phyloP scores from a whole-genome alignment of 2,797 vertebrate genomes.

The Molossus alvarezi region DNA sequence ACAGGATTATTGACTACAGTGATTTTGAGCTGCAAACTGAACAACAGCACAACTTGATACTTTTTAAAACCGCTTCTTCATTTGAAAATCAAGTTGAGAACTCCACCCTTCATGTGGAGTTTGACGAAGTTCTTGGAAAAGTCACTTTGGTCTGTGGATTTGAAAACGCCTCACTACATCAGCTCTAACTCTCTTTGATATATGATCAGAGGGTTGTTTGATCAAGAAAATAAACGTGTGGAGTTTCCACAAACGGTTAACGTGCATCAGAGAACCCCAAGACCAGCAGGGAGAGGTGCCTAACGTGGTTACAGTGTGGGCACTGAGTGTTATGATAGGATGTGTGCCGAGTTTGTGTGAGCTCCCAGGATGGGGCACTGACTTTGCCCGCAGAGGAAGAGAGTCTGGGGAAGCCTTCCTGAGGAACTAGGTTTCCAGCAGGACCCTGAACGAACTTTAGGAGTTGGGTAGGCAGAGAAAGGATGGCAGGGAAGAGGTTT shows the following conservation, averaged over 20 bases:
- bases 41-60: not conserved
- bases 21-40: not conserved
- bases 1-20: not conserved
- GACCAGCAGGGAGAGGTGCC: not conserved
- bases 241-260: conserved; percentile 14
- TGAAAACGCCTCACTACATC: not conserved
- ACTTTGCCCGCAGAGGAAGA: not conserved
- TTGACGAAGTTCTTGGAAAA: conserved; percentile 58
- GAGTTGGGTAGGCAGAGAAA: not conserved
- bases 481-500: not conserved
- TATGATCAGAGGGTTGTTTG: conserved; percentile 34
- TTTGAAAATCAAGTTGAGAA: conserved; percentile 58
- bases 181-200: not conserved
- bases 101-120: not conserved
- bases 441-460: not conserved
- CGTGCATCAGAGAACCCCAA: not conserved
- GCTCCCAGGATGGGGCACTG: rapidly evolving
- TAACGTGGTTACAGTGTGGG: rapidly evolving
- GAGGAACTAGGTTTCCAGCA: not conserved
- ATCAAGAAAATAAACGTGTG: conserved; percentile 65
- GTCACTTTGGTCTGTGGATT: not conserved
- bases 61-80: conserved; percentile 61
- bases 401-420: not conserved
- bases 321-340: not conserved
- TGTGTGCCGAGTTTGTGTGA: not conserved